Evolutionary conservation across 2,797 vertebrate genomes (phyloP).

Genomic region (Malacoctenus gilli): DNA sequence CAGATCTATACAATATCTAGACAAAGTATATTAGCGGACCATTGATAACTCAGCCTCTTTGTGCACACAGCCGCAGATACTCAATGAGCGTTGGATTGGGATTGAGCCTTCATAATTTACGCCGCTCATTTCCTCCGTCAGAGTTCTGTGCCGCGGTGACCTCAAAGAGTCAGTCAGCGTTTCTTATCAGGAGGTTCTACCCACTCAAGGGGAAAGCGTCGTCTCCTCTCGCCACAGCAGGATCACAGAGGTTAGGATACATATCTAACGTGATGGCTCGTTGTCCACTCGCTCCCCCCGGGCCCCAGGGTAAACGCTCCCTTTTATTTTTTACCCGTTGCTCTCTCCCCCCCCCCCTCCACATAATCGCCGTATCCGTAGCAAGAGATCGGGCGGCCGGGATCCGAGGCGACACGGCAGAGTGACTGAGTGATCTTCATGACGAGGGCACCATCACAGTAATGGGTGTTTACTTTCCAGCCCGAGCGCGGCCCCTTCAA

Average conservation of each 20-base stretch:
- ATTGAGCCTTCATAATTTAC: constrained; percentile 39
- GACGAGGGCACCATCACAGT: constrained; percentile 50
- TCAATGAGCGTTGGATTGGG: constrained; percentile 21
- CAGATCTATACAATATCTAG: too few species aligned
- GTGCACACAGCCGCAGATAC: background rate
- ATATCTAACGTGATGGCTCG: constrained; percentile 72
- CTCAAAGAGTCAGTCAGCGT: constrained; percentile 78
- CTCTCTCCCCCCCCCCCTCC: constrained; percentile 38
- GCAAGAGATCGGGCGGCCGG: constrained; percentile 53
- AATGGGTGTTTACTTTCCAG: constrained; percentile 60
- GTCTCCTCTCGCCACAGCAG: constrained; percentile 48
- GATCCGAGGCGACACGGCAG: constrained; percentile 53
- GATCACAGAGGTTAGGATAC: constrained; percentile 65
- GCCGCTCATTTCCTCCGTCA: constrained; percentile 39
- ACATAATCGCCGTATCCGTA: constrained; percentile 69
- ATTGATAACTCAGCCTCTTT: too few species aligned
- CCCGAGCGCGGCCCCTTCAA: constrained; percentile 39
- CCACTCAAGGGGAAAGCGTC: constrained; percentile 70
- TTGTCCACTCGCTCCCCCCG: constrained; percentile 66
- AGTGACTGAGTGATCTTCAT: constrained; percentile 54
- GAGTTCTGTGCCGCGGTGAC: constrained; percentile 58
- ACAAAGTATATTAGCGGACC: too few species aligned
- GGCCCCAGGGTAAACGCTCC: constrained; percentile 62
- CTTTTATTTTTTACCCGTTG: constrained; percentile 32
- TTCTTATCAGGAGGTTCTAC: constrained; percentile 62